Evolutionary conservation across 2,113 vertebrate genomes (phyloP).

Genomic region (Notothenia coriiceps): DNA sequence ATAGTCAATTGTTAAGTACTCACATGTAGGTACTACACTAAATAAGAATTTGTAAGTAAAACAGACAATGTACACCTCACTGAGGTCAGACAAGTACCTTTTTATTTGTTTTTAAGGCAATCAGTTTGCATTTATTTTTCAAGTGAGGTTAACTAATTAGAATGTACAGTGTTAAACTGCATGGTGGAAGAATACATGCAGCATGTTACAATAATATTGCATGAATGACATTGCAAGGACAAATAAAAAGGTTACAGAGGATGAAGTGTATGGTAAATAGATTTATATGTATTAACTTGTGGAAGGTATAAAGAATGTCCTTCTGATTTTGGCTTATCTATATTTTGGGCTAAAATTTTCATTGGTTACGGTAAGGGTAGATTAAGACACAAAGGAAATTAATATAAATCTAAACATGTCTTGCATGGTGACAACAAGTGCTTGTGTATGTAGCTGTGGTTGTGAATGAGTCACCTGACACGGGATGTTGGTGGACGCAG

Average conservation of each 20-base stretch:
- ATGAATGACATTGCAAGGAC: not conserved
- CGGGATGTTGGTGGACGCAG: conserved; percentile 35
- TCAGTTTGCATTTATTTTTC: too few relatives aligned
- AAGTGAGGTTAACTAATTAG: too few relatives aligned
- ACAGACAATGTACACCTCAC: too few relatives aligned
- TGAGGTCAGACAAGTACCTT: too few relatives aligned
- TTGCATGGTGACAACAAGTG: conserved; percentile 32
- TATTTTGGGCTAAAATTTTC: not conserved
- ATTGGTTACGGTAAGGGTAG: not conserved
- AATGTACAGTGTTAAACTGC: not conserved
- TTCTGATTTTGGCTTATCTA: conserved; percentile 14
- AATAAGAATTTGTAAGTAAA: too few relatives aligned
- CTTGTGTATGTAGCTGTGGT: conserved; percentile 16
- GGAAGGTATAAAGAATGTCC: not conserved
- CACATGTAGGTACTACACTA: too few relatives aligned
- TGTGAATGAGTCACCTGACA: conserved; percentile 65
- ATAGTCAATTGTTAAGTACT: too few relatives aligned
- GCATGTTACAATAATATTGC: not conserved
- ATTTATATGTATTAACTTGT: not conserved
- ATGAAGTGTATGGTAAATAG: not conserved
- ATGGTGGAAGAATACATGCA: not conserved
- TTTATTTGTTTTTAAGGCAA: too few relatives aligned
- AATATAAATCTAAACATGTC: conserved; percentile 26
- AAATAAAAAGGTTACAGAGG: not conserved
- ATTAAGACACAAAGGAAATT: not conserved